Percentiles rank a stretch among this genome's conserved stretches.
Evolutionary conservation across 1,140 invertebrate genomes (phyloP).

Genomic region (Nasonia vitripennis): DNA sequence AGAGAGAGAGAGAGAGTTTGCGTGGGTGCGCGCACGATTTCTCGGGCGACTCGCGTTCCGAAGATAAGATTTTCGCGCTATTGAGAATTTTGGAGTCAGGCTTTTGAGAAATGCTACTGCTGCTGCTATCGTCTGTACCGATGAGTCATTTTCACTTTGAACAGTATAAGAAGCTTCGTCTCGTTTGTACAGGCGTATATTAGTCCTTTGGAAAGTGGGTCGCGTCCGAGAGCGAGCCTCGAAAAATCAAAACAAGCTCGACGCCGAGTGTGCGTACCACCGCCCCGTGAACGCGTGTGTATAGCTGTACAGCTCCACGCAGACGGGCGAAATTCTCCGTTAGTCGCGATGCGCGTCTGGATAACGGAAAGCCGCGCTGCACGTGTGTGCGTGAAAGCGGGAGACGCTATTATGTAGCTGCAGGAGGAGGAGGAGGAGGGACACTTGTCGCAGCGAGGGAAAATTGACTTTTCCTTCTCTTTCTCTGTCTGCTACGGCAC

Average conservation of each 20-base stretch:
- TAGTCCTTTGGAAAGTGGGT: neutral
- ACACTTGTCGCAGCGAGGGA: conserved; percentile 49
- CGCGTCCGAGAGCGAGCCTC: neutral
- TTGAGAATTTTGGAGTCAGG: too few species aligned
- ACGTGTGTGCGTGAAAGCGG: conserved; percentile 32
- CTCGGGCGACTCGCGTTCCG: too few species aligned
- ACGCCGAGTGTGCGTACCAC: too few species aligned
- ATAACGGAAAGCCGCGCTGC: conserved; percentile 36
- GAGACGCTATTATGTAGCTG: neutral
- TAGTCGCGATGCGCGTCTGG: conserved; percentile 51
- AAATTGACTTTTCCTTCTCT: conserved; percentile 20
- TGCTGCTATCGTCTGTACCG: too few species aligned
- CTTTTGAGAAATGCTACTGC: too few species aligned
- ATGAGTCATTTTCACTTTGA: too few species aligned
- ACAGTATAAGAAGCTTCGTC: neutral
- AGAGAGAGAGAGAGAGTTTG: neutral
- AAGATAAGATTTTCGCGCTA: too few species aligned
- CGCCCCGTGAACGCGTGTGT: neutral
- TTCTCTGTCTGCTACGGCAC: neutral
- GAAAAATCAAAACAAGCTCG: neutral
- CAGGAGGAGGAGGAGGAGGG: conserved; percentile 45
- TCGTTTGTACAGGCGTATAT: neutral
- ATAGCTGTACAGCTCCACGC: neutral
- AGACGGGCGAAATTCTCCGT: conserved; percentile 65
- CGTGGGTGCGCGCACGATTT: neutral